phyloP scores from a whole-genome alignment of 2,888 invertebrate species.

The Lasioglossum villosulum region DNA sequence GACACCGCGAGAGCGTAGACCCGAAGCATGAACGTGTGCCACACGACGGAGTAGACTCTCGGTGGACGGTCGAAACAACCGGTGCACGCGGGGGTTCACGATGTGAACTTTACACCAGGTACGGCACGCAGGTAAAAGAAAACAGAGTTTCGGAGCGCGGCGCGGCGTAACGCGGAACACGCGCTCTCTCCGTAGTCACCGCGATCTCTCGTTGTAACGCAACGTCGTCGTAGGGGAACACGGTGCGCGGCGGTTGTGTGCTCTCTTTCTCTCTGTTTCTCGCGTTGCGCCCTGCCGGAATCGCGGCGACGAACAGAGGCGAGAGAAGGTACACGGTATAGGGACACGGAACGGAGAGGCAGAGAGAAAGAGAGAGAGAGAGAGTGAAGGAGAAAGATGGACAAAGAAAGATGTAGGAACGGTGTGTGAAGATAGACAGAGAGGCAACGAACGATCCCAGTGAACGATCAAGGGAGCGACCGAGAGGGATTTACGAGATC shows the following conservation, averaged over 20 bases:
- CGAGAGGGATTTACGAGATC: constrained; percentile 8
- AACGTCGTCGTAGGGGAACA: constrained; percentile 59
- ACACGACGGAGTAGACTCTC: neutral
- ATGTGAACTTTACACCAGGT: neutral
- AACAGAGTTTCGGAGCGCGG: constrained; percentile 21
- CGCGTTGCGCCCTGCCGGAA: constrained; percentile 66
- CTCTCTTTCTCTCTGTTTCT: constrained; percentile 53
- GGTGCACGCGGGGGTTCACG: neutral
- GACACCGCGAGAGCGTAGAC: constrained; percentile 15
- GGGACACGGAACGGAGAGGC: constrained; percentile 32
- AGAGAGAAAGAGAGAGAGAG: neutral
- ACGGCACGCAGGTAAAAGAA: constrained; percentile 52
- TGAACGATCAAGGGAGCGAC: constrained; percentile 36
- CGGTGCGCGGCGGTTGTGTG: neutral
- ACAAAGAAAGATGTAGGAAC: constrained; percentile 8
- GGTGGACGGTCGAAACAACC: neutral
- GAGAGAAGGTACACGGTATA: constrained; percentile 56
- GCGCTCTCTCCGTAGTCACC: constrained; percentile 66
- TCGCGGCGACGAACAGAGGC: constrained; percentile 65
- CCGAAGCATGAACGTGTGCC: constrained; percentile 35
- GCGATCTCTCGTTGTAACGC: constrained; percentile 68
- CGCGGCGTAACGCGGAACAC: constrained; percentile 68
- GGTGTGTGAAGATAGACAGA: constrained; percentile 23
- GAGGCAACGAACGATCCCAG: constrained; percentile 27
- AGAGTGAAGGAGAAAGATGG: constrained; percentile 9